These are phyloP conservation scores for Astropecten irregularis DNA, from an alignment of 53 echinoderm and acorn worm species.

Conservation along the genomic window DNA sequence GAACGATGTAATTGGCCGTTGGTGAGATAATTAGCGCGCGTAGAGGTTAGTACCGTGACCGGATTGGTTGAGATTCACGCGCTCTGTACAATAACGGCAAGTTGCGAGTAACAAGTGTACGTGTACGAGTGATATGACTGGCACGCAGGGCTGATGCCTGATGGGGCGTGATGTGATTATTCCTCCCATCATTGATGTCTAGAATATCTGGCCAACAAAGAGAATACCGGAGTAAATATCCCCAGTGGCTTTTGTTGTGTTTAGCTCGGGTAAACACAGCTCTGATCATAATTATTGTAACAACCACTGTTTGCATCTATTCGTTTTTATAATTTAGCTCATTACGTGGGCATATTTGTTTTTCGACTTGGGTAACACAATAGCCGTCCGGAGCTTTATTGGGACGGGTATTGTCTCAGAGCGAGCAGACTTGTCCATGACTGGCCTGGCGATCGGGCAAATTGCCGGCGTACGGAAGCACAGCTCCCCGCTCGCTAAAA, in stretches of 20 bases:
- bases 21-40: conserved; percentile 45
- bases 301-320: conserved; percentile 19
- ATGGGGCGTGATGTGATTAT: conserved; percentile 53
- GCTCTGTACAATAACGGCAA: background rate
- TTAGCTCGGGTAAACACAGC: conserved; percentile 18
- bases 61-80: conserved; percentile 4
- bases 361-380: conserved; percentile 27
- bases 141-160: too few relatives aligned
- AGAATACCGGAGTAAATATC: conserved; percentile 34
- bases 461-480: background rate
- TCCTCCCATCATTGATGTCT: conserved; percentile 35
- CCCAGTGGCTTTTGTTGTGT: too few relatives aligned
- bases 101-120: conserved; percentile 42
- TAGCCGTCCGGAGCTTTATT: conserved; percentile 4
- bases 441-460: too few relatives aligned
- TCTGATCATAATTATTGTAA: conserved; percentile 43
- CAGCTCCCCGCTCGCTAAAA: background rate
- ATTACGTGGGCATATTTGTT: conserved; percentile 55
- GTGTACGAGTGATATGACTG: conserved; percentile 41
- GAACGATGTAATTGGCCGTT: conserved; percentile 40
- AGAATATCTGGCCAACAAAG: conserved; percentile 13
- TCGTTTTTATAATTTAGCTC: conserved; percentile 55
- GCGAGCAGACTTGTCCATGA: background rate
- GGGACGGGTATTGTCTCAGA: background rate
- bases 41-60: background rate